Evolutionary conservation across 2,797 vertebrate species (phyloP), one percentile per base, ranked within the genome.

Genomic region (Pterois miles): DNA sequence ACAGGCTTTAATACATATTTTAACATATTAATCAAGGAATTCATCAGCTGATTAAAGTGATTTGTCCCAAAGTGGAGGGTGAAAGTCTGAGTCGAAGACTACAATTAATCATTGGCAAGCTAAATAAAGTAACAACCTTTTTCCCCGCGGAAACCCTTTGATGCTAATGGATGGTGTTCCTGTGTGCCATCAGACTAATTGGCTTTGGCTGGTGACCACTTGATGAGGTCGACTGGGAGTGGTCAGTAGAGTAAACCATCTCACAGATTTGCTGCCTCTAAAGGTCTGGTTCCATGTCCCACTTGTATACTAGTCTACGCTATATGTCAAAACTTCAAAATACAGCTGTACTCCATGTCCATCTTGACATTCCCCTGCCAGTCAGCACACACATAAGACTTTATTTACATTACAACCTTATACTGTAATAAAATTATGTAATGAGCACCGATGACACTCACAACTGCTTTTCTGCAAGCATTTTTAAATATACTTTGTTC

Each of bases 101-200:
- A 20, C 57, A 43, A 77, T 81, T 83, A 86, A 91, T 91, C 83
- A 89, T 76, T 71, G 43, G 38, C n/a, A 43, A 69, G 60, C 79
- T 82, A 82, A 86, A 82, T 78, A 77, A 79, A 80, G 76, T 18
- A 62, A 56, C 71, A 56, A 75, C 25, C 22, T 53, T 48, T 27
- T 43, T 56, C 58, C 29, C 71, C 4, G 66, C 40, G 73, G 71
- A 81, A 74, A 74, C 64, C 23, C 6, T 40, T 54, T 31, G 73
- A 85, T 75, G 80, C 73, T 78, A 81, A 82, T 81, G 70, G 80
- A 53, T 72, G 22, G 13, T 48, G 76, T 73, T 75, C 59, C 76
- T 62, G 78, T 54, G 78, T 85, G 85, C 89, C 87, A 86, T 92
- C 89, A 87, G 46, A 71, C 78, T 92, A 91, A 94, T 92, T 93